These are phyloP conservation scores for Psococerastis gibbosa DNA, from an alignment of 2,888 invertebrate genomes.

Conservation along the genomic window DNA sequence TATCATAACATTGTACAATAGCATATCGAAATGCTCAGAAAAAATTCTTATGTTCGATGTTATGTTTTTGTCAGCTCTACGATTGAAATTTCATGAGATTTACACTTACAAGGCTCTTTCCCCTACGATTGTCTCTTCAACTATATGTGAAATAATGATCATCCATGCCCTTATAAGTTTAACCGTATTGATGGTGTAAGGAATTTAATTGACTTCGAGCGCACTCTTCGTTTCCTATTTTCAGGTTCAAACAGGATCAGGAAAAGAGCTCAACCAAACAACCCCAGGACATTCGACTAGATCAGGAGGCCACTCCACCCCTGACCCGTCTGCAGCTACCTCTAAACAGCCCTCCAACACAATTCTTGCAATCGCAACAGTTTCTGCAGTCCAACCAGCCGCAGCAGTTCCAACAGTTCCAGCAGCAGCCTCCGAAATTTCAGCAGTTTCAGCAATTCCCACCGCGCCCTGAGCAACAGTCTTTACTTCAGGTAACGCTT, in stretches of 20 bases:
- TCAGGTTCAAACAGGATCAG: neutral
- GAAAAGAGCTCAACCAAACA: neutral
- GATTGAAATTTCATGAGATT: too few relatives aligned
- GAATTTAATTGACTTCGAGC: too few relatives aligned
- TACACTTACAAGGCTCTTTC: too few relatives aligned
- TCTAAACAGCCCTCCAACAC: constrained; percentile 9
- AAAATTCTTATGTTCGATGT: too few relatives aligned
- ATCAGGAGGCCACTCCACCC: neutral
- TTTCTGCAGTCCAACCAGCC: constrained; percentile 14
- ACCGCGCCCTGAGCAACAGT: constrained; percentile 11
- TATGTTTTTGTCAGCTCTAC: too few relatives aligned
- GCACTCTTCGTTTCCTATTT: too few relatives aligned
- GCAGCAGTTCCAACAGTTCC: constrained; percentile 9
- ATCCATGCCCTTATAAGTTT: too few relatives aligned
- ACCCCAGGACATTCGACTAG: neutral
- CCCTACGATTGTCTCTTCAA: too few relatives aligned
- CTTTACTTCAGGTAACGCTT: constrained; percentile 11
- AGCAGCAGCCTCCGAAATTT: constrained; percentile 13
- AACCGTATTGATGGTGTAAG: too few relatives aligned
- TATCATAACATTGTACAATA: too few relatives aligned
- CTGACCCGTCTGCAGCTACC: constrained; percentile 2
- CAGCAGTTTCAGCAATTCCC: constrained; percentile 14
- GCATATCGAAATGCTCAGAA: too few relatives aligned
- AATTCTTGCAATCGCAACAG: constrained; percentile 15
- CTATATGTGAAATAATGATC: too few relatives aligned